Evolutionary conservation across 2,113 vertebrate species (phyloP), one percentile per base, ranked within the genome.

Genomic region (Spheniscus mendiculus): DNA sequence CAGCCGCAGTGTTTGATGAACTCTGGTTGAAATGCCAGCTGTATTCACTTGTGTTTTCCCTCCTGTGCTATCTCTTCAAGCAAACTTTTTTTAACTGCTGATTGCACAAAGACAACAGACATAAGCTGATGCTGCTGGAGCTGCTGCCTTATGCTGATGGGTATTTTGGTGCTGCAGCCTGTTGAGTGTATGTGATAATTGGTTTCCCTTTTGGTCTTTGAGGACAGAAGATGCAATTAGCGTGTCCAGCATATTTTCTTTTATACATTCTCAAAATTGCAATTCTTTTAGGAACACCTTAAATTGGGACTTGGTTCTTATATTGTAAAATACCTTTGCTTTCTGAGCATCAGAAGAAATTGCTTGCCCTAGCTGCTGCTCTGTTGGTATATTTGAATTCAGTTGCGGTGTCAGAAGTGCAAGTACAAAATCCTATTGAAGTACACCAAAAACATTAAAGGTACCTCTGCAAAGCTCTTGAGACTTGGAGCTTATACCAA

Each of bases 151-250:
- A n/a, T 52, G 67, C 96, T 97, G 95, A 88, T 96, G 94, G 94
- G 23, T 96, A 82, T 95, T 94, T 96, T 96, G 94, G 93, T 95
- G 79, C 82, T 95, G 67, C 52, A 85, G 89, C 96, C 95, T 97
- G 83, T 97, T 96, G 97, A 97, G 85, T 73, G 14, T 87, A 97
- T 93, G 98, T 98, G 98, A 98, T 98, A 98, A 98, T 98, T 98
- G 96, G 90, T 96, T 98, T 97, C 95, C 65, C 94, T 76, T 93
- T 94, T 91, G 93, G 95, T 74, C 93, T 98, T 98, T 98, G 98
- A 98, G 96, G 97, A 97, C 78, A 95, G 82, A 92, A 97, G 97
- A 98, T 97, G 98, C 96, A 98, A 98, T 98, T 98, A 98, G 80
- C 97, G 22, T 97, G 96, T 97, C 83, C 96, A 2, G 67, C n/a